phyloP scores from a whole-genome alignment of 1,140 invertebrate genomes.

The Frieseomelitta varia region DNA sequence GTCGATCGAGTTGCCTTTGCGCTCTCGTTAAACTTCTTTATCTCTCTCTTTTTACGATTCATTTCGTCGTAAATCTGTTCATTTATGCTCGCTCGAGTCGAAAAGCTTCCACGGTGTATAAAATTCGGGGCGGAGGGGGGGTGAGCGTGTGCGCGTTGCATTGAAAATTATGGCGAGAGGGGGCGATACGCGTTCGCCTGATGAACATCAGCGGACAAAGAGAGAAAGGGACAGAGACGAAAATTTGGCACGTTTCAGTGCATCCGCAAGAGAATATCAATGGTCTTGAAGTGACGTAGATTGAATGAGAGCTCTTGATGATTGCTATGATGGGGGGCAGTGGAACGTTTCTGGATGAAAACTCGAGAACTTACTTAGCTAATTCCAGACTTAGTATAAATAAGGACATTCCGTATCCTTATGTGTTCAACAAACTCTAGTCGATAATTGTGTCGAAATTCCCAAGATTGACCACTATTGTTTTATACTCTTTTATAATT shows the following conservation, averaged over 20 bases:
- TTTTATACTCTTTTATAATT: no score
- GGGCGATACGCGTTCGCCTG: neutral
- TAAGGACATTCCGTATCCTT: no score
- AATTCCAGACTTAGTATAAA: no score
- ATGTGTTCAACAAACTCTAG: no score
- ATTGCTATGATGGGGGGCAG: neutral
- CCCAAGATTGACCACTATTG: no score
- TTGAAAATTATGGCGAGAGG: conserved; percentile 29
- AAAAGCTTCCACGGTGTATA: conserved; percentile 8
- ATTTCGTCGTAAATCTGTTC: conserved; percentile 27
- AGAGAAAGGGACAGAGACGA: neutral
- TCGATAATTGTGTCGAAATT: no score
- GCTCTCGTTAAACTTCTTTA: conserved; percentile 24
- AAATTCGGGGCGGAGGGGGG: neutral
- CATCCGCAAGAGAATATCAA: neutral
- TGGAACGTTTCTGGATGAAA: neutral
- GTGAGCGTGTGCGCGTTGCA: no score
- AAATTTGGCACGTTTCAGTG: neutral
- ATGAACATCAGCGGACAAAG: conserved; percentile 6
- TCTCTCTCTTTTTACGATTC: conserved; percentile 39
- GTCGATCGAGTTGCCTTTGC: conserved; percentile 25
- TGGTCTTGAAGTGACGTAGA: conserved; percentile 21
- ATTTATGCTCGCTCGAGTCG: conserved; percentile 29
- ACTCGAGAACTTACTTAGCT: neutral
- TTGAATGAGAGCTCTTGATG: conserved; percentile 8